phyloP scores from a whole-genome alignment of 2,113 vertebrate genomes.

The Eurystomus gularis region DNA sequence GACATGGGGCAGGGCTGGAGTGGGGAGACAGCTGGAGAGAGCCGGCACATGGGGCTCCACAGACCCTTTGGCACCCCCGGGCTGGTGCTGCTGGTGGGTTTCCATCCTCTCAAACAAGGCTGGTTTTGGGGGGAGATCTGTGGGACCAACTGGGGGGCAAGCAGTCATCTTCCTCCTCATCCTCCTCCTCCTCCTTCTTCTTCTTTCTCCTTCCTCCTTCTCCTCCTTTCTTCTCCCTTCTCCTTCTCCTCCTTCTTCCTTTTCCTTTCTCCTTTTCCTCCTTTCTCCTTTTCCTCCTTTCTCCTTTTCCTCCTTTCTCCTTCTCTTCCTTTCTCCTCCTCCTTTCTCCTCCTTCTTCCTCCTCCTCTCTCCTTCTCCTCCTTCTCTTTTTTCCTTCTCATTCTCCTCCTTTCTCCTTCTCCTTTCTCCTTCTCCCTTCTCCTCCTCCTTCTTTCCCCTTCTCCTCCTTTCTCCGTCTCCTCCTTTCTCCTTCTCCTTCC shows the following conservation, averaged over 20 bases:
- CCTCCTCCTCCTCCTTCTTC: neutral
- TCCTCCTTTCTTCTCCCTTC: no score
- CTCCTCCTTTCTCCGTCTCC: neutral
- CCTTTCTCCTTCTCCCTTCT: neutral
- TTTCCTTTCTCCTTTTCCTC: no score
- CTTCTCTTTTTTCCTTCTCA: neutral
- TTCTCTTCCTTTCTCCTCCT: neutral
- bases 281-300: neutral
- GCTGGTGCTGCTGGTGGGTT: accelerated
- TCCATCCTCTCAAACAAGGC: accelerated
- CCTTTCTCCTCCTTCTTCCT: no score
- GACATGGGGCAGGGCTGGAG: neutral
- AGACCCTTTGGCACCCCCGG: accelerated
- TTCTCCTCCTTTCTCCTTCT: neutral
- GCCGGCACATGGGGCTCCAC: accelerated
- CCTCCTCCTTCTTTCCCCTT: neutral
- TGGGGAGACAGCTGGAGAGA: accelerated
- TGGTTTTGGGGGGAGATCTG: neutral
- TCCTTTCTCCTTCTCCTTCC: neutral
- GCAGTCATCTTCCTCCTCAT: neutral
- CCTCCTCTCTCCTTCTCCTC: no score
- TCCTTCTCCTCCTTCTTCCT: no score
- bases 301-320: neutral
- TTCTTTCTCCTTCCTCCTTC: no score
- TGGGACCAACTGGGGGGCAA: neutral